Evolutionary conservation across 2,113 vertebrate species (phyloP).

Genomic region (Cercocebus atys): DNA sequence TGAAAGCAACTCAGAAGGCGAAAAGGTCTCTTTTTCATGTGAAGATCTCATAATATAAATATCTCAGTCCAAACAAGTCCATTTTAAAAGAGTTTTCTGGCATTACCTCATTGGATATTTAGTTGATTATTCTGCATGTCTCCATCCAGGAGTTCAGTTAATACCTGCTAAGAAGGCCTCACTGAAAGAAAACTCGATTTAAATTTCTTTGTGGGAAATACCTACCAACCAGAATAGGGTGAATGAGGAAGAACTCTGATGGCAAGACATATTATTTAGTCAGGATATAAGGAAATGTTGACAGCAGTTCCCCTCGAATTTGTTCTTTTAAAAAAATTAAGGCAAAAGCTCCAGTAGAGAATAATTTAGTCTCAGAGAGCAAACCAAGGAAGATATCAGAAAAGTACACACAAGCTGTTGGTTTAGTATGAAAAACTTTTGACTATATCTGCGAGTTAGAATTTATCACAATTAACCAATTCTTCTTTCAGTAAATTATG

Average conservation of each 20-base stretch:
- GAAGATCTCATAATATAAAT: background rate
- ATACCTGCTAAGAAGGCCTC: background rate
- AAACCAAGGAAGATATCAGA: background rate
- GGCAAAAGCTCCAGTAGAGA: background rate
- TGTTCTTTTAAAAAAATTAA: background rate
- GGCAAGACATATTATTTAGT: background rate
- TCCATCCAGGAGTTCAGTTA: background rate
- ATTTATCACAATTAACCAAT: background rate
- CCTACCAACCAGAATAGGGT: background rate
- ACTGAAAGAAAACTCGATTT: background rate
- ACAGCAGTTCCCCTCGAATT: background rate
- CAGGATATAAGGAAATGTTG: background rate
- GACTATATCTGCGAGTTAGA: background rate
- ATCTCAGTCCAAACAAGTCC: background rate
- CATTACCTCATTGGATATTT: background rate
- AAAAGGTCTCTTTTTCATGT: conserved; percentile 89
- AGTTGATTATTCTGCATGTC: background rate
- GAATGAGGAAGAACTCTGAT: background rate
- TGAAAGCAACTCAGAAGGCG: conserved; percentile 98
- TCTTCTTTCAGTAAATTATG: background rate
- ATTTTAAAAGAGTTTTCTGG: background rate
- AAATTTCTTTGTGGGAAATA: background rate
- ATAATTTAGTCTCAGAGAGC: background rate
- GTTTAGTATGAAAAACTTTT: background rate
- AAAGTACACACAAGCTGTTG: background rate